Percentiles rank a stretch among this genome's conserved stretches.
Conservation (phyloP, 2,113 vertebrate genomes). For the Bos javanicus region DNA sequence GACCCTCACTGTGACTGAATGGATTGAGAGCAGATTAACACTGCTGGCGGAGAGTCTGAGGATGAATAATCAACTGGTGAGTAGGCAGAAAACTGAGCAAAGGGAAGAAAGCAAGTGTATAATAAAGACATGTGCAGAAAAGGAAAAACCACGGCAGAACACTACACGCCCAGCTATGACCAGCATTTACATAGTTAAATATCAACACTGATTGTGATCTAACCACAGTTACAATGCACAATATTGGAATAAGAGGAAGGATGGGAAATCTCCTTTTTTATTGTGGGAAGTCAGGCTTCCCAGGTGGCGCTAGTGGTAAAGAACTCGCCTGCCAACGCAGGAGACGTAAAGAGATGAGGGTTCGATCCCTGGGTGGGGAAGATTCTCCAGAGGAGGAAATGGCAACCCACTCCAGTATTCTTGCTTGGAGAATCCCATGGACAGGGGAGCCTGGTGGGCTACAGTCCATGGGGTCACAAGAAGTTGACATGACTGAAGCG, state of each 20-base stretch:
- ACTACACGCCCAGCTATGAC: background rate
- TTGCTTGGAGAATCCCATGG: background rate
- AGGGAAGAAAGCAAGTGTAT: background rate
- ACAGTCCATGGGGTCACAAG: background rate
- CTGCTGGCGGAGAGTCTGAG: background rate
- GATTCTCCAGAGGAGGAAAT: background rate
- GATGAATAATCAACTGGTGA: background rate
- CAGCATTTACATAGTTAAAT: background rate
- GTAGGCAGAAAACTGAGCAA: background rate
- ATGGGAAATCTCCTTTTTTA: background rate
- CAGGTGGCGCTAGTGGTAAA: background rate
- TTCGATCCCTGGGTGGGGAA: background rate
- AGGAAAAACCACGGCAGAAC: background rate
- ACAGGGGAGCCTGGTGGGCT: background rate
- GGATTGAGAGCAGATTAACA: background rate
- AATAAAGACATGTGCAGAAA: background rate
- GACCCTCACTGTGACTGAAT: background rate
- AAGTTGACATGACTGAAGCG: background rate
- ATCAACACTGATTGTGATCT: background rate
- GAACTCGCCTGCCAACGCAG: background rate
- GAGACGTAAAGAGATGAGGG: rapidly evolving
- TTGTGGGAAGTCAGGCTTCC: background rate
- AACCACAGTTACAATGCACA: background rate
- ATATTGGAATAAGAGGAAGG: background rate
- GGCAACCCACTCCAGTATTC: background rate